phyloP scores from a whole-genome alignment of 2,113 vertebrate species.

The Struthio camelus region DNA sequence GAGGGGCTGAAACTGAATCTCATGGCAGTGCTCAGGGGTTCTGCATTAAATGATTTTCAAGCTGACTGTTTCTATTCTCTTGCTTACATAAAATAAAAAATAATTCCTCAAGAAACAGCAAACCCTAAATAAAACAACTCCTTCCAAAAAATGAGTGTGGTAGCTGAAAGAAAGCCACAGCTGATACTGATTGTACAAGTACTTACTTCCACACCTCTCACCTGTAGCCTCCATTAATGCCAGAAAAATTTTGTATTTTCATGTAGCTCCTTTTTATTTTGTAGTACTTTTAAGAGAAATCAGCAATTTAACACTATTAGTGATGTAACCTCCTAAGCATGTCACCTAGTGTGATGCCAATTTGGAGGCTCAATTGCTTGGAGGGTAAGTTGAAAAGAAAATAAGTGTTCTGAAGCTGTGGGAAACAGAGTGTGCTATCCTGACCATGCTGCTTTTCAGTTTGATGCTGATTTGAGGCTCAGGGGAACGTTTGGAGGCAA shows the following conservation, averaged over 20 bases:
- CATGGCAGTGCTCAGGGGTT: background rate
- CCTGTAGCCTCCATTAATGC: background rate
- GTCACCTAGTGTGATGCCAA: background rate
- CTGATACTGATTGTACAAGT: background rate
- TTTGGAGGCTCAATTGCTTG: constrained; percentile 8
- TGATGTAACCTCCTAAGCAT: background rate
- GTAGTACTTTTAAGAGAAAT: constrained; percentile 8
- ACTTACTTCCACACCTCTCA: background rate
- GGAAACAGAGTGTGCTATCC: background rate
- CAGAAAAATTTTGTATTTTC: background rate
- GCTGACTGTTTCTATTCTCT: background rate
- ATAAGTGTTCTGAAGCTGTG: constrained; percentile 12
- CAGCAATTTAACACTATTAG: constrained; percentile 14
- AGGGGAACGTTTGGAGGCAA: background rate
- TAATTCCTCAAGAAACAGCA: background rate
- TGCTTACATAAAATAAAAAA: background rate
- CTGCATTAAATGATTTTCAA: background rate
- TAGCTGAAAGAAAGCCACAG: background rate
- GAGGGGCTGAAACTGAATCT: background rate
- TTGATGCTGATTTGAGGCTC: constrained; percentile 35
- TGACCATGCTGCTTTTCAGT: constrained; percentile 12
- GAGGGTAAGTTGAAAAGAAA: constrained; percentile 45
- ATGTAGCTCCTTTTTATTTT: background rate
- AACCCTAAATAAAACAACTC: background rate
- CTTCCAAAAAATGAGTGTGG: background rate